Conservation (phyloP, 2,113 vertebrate genomes). For the Oncorhynchus mykiss region DNA sequence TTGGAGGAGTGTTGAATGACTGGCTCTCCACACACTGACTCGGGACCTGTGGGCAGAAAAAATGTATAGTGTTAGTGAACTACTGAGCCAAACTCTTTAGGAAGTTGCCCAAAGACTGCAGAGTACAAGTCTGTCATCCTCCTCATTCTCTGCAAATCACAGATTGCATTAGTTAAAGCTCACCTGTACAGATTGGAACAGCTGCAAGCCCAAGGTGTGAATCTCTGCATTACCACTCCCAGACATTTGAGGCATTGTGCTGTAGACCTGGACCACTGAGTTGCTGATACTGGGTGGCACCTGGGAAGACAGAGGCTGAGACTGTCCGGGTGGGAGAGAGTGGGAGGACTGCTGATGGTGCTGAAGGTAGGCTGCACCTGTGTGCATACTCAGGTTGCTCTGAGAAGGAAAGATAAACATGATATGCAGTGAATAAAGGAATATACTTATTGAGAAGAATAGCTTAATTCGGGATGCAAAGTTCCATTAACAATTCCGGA, state of each 20-base stretch:
- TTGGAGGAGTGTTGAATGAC: conserved; percentile 79
- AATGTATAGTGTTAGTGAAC: no score
- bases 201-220: conserved; percentile 82
- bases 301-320: conserved; percentile 76
- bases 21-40: conserved; percentile 91
- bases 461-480: no score
- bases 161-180: no score
- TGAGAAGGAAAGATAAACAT: conserved; percentile 45
- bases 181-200: conserved; percentile 88
- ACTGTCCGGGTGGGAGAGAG: conserved; percentile 65
- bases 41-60: conserved; percentile 75
- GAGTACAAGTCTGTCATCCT: no score
- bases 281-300: conserved; percentile 76
- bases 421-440: background rate
- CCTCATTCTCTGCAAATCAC: no score
- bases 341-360: conserved; percentile 80
- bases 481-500: no score
- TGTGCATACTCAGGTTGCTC: conserved; percentile 90
- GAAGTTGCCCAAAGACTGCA: no score
- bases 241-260: conserved; percentile 78
- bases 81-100: no score
- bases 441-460: background rate
- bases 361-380: conserved; percentile 84
- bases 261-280: conserved; percentile 90
- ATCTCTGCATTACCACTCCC: conserved; percentile 82